Percentiles rank a stretch among this genome's conserved stretches.
phyloP scores from a whole-genome alignment of 2,113 vertebrate genomes.

The Calcarius ornatus region DNA sequence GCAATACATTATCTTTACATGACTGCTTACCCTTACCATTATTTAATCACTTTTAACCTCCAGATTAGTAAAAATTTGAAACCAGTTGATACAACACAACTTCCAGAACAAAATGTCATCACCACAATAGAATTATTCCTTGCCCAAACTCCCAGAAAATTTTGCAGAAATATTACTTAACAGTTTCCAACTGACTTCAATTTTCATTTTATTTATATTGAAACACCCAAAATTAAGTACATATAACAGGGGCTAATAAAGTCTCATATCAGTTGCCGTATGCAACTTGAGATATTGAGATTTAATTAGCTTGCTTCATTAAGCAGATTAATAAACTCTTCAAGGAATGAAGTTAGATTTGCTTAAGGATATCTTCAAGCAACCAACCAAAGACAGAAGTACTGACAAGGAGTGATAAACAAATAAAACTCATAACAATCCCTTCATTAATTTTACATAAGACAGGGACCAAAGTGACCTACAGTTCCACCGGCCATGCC shows the following conservation, averaged over 20 bases:
- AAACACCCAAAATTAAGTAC: not conserved
- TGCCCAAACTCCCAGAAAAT: not conserved
- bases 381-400: not conserved
- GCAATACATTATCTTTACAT: not conserved
- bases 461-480: not conserved
- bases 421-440: not conserved
- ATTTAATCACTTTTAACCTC: not conserved
- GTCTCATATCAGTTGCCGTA: not conserved
- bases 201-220: not conserved
- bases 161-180: not conserved
- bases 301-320: not conserved
- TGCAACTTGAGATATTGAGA: rapidly evolving
- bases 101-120: not conserved
- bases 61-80: not conserved
- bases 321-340: not conserved
- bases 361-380: not conserved
- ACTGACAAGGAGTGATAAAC: not conserved
- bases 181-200: not conserved
- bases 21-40: not conserved
- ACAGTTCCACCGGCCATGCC: not conserved
- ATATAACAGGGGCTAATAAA: not conserved
- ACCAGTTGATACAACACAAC: not conserved
- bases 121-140: not conserved
- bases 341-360: not conserved
- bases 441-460: not conserved